A percentile compares a stretch with the other conserved stretches of the same genome.
phyloP scores from a whole-genome alignment of 30 jellyfish, hydroid and myxozoan species.

The Hydractinia echinata region DNA sequence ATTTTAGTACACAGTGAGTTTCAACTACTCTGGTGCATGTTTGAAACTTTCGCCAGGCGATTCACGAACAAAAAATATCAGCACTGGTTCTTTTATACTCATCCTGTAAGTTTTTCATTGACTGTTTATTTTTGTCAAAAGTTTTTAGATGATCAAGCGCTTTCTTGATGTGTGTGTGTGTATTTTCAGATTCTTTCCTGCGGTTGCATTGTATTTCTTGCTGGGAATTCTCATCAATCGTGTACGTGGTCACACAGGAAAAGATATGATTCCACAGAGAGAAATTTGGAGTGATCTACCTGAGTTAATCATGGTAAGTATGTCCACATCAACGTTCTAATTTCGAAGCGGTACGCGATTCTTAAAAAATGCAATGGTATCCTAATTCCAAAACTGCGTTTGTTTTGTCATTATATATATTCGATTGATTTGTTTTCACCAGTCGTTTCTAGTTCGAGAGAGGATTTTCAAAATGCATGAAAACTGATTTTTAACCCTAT shows the following conservation, averaged over 20 bases:
- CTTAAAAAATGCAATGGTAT: no score
- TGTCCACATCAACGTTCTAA: background rate
- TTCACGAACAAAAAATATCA: constrained; percentile 50
- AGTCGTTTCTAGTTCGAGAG: no score
- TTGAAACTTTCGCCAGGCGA: constrained; percentile 32
- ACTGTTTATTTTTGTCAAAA: background rate
- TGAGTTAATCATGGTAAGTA: constrained; percentile 87
- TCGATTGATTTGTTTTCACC: no score
- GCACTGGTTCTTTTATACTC: constrained; percentile 78
- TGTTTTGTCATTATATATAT: no score
- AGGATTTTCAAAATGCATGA: no score
- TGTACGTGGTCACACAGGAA: constrained; percentile 79
- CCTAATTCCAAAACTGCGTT: no score
- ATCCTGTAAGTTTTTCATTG: constrained; percentile 59
- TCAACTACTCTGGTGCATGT: constrained; percentile 88
- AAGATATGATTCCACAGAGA: constrained; percentile 69
- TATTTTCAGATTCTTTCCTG: constrained; percentile 79
- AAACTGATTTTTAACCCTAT: no score
- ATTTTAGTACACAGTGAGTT: constrained; percentile 44
- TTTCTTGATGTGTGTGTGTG: background rate
- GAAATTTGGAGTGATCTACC: constrained; percentile 78
- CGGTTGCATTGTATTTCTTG: constrained; percentile 66
- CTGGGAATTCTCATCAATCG: constrained; percentile 77
- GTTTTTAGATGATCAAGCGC: background rate
- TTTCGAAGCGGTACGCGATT: no score